These are phyloP conservation scores for Stomorhina lunata DNA, from an alignment of 2,888 invertebrate genomes.

Conservation along the genomic window DNA sequence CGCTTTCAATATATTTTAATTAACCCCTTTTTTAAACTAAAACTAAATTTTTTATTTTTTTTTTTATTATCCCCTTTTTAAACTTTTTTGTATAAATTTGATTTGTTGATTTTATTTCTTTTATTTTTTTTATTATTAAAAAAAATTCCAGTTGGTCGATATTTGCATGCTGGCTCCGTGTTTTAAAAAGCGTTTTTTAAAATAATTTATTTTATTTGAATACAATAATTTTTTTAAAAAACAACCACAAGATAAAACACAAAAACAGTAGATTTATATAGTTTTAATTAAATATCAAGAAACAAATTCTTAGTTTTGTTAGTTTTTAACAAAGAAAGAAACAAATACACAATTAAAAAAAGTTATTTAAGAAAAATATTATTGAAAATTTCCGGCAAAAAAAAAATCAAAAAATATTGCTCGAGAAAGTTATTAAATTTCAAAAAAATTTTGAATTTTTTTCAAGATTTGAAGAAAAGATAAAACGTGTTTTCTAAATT, in stretches of 20 bases:
- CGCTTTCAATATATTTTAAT: not conserved
- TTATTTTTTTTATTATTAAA: constrained; percentile 68
- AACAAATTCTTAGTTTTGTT: constrained; percentile 38
- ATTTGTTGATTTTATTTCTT: constrained; percentile 60
- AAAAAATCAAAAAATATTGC: constrained; percentile 43
- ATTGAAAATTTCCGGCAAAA: constrained; percentile 38
- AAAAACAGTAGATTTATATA: constrained; percentile 47
- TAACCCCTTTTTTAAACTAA: constrained; percentile 12
- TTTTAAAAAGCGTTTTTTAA: constrained; percentile 76
- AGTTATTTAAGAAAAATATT: constrained; percentile 24
- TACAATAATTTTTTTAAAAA: constrained; percentile 62
- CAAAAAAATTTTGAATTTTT: not conserved
- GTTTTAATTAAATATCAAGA: constrained; percentile 17
- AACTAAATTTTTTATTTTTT: not conserved
- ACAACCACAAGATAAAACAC: constrained; percentile 37
- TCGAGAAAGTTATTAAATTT: constrained; percentile 28
- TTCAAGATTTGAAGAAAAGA: not conserved
- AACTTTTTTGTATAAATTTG: constrained; percentile 22
- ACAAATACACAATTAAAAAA: constrained; percentile 62
- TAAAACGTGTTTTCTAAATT: not conserved
- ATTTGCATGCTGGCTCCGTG: constrained; percentile 81
- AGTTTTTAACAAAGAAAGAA: constrained; percentile 20
- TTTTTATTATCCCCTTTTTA: not conserved
- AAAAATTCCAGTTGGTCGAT: constrained; percentile 80
- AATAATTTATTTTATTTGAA: constrained; percentile 63